phyloP scores from a whole-genome alignment of 2,888 invertebrate genomes.

The Halocaridina rubra region DNA sequence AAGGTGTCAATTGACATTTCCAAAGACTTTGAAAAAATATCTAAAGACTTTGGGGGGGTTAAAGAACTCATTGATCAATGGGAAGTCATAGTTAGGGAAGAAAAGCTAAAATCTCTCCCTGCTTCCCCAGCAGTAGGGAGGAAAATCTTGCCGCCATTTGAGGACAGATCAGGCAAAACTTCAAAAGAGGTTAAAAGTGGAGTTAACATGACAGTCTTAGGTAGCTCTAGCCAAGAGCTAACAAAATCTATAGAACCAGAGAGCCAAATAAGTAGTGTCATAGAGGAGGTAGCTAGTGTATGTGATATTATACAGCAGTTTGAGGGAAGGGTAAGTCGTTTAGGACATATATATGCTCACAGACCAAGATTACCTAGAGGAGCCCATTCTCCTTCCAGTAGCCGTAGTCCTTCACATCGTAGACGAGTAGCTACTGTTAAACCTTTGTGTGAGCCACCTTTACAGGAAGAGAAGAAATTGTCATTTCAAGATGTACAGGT shows the following conservation, averaged over 20 bases:
- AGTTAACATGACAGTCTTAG: background rate
- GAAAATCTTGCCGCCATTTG: slow-evolving; percentile 39
- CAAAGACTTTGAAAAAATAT: slow-evolving; percentile 10
- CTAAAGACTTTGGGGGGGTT: slow-evolving; percentile 31
- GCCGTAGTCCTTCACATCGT: slow-evolving; percentile 27
- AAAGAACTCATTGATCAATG: slow-evolving; percentile 45
- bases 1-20: background rate
- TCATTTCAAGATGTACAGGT: slow-evolving; percentile 4
- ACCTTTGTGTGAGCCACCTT: slow-evolving; percentile 27
- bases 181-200: background rate
- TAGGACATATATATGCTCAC: slow-evolving; percentile 1
- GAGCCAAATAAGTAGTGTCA: background rate
- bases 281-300: slow-evolving; percentile 44
- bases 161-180: background rate
- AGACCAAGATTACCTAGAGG: slow-evolving; percentile 15
- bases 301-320: slow-evolving; percentile 46
- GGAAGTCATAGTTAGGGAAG: slow-evolving; percentile 38
- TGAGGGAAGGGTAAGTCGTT: slow-evolving; percentile 23
- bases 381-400: slow-evolving; percentile 21
- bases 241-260: background rate
- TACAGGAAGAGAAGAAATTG: background rate
- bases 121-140: slow-evolving; percentile 36
- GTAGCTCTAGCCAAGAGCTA: background rate
- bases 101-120: slow-evolving; percentile 34
- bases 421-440: slow-evolving; percentile 48